phyloP scores from a whole-genome alignment of 2,888 invertebrate genomes.

The Anthoptus insignis region DNA sequence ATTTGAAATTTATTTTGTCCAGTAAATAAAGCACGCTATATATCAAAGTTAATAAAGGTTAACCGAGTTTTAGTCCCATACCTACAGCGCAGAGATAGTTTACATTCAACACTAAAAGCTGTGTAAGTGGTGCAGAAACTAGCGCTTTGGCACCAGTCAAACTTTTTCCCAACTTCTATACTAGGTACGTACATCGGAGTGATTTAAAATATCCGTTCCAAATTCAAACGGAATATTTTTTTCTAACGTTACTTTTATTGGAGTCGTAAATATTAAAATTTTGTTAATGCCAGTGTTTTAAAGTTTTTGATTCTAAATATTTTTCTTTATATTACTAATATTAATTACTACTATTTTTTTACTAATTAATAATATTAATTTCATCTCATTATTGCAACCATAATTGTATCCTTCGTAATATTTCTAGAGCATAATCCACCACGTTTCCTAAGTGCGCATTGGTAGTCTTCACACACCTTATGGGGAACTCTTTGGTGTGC shows the following conservation, averaged over 20 bases:
- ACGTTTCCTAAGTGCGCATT: too few relatives aligned
- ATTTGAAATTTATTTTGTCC: slow-evolving; percentile 8
- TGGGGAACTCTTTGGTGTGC: too few relatives aligned
- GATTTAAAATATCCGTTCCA: slow-evolving; percentile 6
- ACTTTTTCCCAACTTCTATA: slow-evolving; percentile 27
- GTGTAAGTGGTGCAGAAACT: slow-evolving; percentile 35
- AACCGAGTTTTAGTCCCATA: slow-evolving; percentile 32
- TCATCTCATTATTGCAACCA: too few relatives aligned
- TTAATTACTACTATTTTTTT: too few relatives aligned
- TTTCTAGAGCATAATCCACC: too few relatives aligned
- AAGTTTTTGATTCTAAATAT: too few relatives aligned
- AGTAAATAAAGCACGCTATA: neutral
- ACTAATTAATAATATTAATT: too few relatives aligned
- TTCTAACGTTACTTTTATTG: neutral
- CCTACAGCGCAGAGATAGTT: slow-evolving; percentile 33
- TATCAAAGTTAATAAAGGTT: slow-evolving; percentile 29
- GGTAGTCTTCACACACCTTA: too few relatives aligned
- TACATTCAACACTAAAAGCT: slow-evolving; percentile 37
- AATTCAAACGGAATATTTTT: neutral
- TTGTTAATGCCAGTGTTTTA: too few relatives aligned
- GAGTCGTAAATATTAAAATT: too few relatives aligned
- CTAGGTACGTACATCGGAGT: slow-evolving; percentile 1
- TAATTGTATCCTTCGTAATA: too few relatives aligned
- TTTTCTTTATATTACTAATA: too few relatives aligned
- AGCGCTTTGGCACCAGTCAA: slow-evolving; percentile 29